Percentiles rank a stretch among this genome's conserved stretches.
Evolutionary conservation across 2,797 vertebrate genomes (phyloP).

Genomic region (Etheostoma nigrum): DNA sequence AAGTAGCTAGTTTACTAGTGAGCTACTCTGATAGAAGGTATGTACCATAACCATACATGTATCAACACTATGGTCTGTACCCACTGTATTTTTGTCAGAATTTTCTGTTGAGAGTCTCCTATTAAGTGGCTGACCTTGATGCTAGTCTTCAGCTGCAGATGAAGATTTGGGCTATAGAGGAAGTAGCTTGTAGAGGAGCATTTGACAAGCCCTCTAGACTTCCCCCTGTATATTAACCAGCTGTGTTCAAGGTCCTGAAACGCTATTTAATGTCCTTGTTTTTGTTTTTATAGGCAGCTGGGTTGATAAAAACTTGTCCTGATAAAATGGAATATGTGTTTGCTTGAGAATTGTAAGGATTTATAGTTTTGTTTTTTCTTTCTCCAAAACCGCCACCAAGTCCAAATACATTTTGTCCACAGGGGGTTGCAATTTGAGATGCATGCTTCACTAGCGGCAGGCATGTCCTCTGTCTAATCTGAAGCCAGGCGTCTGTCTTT

Average conservation of each 20-base stretch:
- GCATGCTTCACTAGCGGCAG: constrained; percentile 32
- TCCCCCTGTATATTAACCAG: constrained; percentile 44
- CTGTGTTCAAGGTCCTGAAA: constrained; percentile 63
- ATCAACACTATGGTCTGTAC: constrained; percentile 2
- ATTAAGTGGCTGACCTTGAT: constrained; percentile 59
- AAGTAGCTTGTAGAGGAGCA: constrained; percentile 42
- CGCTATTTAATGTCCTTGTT: constrained; percentile 31
- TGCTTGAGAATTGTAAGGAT: background rate
- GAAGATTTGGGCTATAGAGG: constrained; percentile 39
- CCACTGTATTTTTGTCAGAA: background rate
- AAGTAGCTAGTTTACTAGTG: background rate
- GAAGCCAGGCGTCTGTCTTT: constrained; percentile 68
- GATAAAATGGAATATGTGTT: constrained; percentile 26
- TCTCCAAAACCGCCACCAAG: constrained; percentile 25
- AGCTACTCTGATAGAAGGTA: background rate
- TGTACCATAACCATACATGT: background rate
- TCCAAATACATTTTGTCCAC: constrained; percentile 40
- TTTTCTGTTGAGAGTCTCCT: constrained; percentile 21
- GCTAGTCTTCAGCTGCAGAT: constrained; percentile 7
- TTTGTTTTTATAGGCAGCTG: constrained; percentile 37
- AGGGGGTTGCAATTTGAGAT: constrained; percentile 55
- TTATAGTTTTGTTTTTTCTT: background rate
- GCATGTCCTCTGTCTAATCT: constrained; percentile 72
- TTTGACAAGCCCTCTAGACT: constrained; percentile 22
- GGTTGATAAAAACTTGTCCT: constrained; percentile 34